Percentiles rank a stretch among this genome's conserved stretches.
Evolutionary conservation across 2,888 invertebrate genomes (phyloP).

Genomic region (Glaucopsyche alexis): DNA sequence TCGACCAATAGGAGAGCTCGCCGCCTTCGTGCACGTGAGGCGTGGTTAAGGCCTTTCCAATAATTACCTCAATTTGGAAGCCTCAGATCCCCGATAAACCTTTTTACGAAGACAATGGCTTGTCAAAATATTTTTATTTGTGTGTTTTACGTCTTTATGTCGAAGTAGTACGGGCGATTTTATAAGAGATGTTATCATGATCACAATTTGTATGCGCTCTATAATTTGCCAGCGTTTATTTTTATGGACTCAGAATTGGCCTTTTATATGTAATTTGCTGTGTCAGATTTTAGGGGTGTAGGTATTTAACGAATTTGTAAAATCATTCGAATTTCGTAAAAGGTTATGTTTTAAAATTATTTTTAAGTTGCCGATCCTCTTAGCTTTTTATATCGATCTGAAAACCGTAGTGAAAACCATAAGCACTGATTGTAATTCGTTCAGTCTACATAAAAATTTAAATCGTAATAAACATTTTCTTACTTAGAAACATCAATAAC

Average conservation of each 20-base stretch:
- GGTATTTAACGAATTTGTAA: conserved; percentile 19
- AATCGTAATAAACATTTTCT: no score
- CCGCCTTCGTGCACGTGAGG: conserved; percentile 36
- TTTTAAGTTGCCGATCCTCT: neutral
- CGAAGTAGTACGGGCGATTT: neutral
- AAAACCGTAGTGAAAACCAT: neutral
- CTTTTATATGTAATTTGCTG: conserved; percentile 32
- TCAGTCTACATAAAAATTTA: no score
- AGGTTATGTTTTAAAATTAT: neutral
- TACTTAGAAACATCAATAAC: no score
- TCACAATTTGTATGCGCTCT: conserved; percentile 34
- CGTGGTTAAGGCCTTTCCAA: conserved; percentile 41
- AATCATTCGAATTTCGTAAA: conserved; percentile 18
- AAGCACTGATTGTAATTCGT: neutral
- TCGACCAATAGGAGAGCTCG: conserved; percentile 38
- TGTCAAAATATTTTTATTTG: conserved; percentile 43
- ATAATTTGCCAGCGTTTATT: conserved; percentile 39
- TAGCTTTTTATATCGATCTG: neutral
- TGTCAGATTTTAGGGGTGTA: conserved; percentile 27
- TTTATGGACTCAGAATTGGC: conserved; percentile 39
- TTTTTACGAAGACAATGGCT: conserved; percentile 42
- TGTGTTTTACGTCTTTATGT: conserved; percentile 31
- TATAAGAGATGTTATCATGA: conserved; percentile 34
- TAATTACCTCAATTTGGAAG: conserved; percentile 41
- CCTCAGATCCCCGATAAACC: conserved; percentile 40